phyloP scores from a whole-genome alignment of 92 coral and sea anemone species.

The Phenganax marumi region DNA sequence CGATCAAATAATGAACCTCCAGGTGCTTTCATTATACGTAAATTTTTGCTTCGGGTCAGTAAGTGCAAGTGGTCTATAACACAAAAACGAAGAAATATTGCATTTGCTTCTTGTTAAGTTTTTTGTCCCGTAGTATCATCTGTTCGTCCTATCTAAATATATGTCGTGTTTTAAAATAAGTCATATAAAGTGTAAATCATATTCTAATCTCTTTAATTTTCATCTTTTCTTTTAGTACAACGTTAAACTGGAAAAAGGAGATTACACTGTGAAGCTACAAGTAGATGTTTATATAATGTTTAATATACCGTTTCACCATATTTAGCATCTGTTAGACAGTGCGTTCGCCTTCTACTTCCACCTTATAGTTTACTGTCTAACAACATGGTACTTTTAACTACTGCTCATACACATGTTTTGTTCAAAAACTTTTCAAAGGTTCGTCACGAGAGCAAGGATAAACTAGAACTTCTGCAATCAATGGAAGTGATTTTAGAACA shows the following conservation, averaged over 20 bases:
- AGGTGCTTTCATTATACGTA: too few species aligned
- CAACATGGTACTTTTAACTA: not conserved
- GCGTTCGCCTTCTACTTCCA: not conserved
- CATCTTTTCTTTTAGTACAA: conserved; percentile 66
- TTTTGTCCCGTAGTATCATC: too few species aligned
- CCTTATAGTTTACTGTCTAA: not conserved
- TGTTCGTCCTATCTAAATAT: not conserved
- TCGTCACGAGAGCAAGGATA: conserved; percentile 95
- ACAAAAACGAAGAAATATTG: too few species aligned
- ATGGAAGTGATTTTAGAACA: conserved; percentile 78
- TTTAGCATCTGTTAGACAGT: not conserved
- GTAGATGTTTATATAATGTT: conserved; percentile 40
- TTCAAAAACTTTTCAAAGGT: conserved; percentile 53
- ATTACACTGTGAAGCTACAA: conserved; percentile 76
- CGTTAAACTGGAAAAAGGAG: conserved; percentile 87
- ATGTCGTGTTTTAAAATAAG: not conserved
- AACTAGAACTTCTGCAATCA: conserved; percentile 78
- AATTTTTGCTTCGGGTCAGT: too few species aligned
- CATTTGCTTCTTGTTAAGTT: too few species aligned
- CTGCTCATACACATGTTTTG: not conserved
- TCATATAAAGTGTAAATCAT: not conserved
- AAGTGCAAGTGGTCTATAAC: too few species aligned
- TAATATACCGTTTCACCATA: not conserved
- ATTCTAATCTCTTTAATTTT: not conserved
- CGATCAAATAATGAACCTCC: too few species aligned